Evolutionary conservation across 2,797 vertebrate genomes (phyloP).

Genomic region (Enteromius viviparus): DNA sequence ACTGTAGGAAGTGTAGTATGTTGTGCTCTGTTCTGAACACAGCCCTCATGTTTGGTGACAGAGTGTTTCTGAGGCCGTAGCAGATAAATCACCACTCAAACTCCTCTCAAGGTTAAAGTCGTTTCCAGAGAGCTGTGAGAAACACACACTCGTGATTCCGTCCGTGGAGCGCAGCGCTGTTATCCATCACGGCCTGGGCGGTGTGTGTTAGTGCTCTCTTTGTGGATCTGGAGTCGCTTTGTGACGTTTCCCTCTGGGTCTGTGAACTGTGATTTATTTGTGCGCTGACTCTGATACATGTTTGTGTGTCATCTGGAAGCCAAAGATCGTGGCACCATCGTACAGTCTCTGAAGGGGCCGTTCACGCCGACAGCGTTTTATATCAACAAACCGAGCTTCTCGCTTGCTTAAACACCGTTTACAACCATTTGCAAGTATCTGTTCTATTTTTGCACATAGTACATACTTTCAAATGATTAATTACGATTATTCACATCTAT

Average conservation of each 20-base stretch:
- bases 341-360: not conserved
- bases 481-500: too few relatives aligned
- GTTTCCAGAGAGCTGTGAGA: constrained; percentile 68
- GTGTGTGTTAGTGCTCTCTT: constrained; percentile 33
- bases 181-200: constrained; percentile 67
- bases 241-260: not conserved
- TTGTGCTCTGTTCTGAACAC: constrained; percentile 10
- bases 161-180: constrained; percentile 51
- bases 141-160: constrained; percentile 63
- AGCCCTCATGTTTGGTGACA: not conserved
- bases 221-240: not conserved
- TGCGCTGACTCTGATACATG: not conserved
- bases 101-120: constrained; percentile 67
- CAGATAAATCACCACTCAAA: constrained; percentile 50
- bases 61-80: constrained; percentile 22
- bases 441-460: not conserved
- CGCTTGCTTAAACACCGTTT: not conserved
- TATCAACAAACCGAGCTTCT: not conserved
- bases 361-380: constrained; percentile 5
- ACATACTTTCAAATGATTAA: too few relatives aligned
- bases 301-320: not conserved
- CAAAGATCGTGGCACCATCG: not conserved
- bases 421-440: not conserved
- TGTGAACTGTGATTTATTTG: not conserved
- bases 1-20: not conserved